A percentile compares a stretch with the other conserved stretches of the same genome.
Evolutionary conservation across 2,888 invertebrate species (phyloP).

Genomic region (Cheilosia scutellata): DNA sequence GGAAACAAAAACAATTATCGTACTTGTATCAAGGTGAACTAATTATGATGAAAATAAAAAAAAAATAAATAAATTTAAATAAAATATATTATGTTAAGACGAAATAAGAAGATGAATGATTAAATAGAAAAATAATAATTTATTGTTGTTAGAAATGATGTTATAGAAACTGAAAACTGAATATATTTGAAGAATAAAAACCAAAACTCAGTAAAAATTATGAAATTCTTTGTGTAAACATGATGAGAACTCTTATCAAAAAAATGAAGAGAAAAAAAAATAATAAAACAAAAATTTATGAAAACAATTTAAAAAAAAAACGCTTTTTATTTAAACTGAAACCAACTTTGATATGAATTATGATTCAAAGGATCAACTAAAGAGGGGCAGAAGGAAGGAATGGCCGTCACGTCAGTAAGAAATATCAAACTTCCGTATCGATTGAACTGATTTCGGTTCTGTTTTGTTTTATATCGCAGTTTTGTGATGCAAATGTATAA

Average conservation of each 20-base stretch:
- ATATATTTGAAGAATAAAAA: constrained; percentile 54
- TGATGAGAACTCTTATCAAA: constrained; percentile 64
- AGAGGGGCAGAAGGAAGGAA: no score
- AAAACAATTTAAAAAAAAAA: constrained; percentile 3
- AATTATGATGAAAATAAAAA: constrained; percentile 48
- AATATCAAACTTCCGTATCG: no score
- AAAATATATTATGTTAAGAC: constrained; percentile 45
- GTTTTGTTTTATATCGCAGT: no score
- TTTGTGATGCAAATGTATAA: no score
- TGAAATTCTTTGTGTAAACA: constrained; percentile 72
- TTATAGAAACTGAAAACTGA: constrained; percentile 65
- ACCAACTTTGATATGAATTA: no score
- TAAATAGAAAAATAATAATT: constrained; percentile 58
- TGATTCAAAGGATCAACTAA: no score
- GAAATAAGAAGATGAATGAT: constrained; percentile 52
- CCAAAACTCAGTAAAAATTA: constrained; percentile 67
- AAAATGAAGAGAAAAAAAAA: constrained; percentile 46
- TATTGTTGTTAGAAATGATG: constrained; percentile 75
- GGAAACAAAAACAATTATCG: constrained; percentile 52
- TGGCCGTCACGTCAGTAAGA: no score
- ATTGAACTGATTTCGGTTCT: no score
- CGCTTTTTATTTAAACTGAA: background rate
- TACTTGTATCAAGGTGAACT: constrained; percentile 76
- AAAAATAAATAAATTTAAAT: constrained; percentile 7
- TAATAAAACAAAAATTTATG: constrained; percentile 18